Base-by-base conservation (phyloP, 2,888 invertebrate species). In the Drosophila nr. fundita region DNA sequence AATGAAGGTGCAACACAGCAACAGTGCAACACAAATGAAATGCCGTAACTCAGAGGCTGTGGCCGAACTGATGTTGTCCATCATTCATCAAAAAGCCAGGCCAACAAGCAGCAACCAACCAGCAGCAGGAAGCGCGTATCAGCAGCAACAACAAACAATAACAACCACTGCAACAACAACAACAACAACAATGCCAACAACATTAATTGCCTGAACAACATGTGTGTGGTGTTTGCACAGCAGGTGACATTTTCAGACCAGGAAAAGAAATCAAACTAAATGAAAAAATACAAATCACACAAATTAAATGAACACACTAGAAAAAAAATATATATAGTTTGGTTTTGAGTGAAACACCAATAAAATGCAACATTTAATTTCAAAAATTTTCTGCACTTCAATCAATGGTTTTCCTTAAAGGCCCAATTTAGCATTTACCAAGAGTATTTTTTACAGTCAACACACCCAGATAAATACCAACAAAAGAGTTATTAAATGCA, bases 211-310 rank as follows among this genome's bases (percentile, higher is more conserved):
- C n/a, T 21, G 38, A 57, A 32, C 69, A 70, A 65, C 66, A 67
- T 73, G 68, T 65, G 71, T 69, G 69, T 73, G 82, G 63, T 90
- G 91, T 85, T 82, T 77, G 91, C 89, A 78, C 89, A 89, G 89
- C 89, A 89, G 89, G 89, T 89, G 89, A 89, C 89, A 89, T 89
- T 91, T 82, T 40, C 75, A 88, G 90, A 80, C 80, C 80, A 78
- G 83, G 78, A 83, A 86, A 82, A 83, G 83, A 86, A 83, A 86
- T 76, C 73, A 58, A 83, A 71, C 68, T 55, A 70, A 73, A 79
- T 73, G 58, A 59, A 64, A 62, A 61, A 73, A 40, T 36, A 59
- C n/a, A 50, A 34, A 50, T 62, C 30, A 49, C 24, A 61, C 18
- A 30, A 50, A 40, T 18, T 24, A 30, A n/a, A 67, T 48, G 54